These are phyloP conservation scores for Agapetus fuscipes DNA, from an alignment of 2,888 invertebrate species.

Conservation along the genomic window DNA sequence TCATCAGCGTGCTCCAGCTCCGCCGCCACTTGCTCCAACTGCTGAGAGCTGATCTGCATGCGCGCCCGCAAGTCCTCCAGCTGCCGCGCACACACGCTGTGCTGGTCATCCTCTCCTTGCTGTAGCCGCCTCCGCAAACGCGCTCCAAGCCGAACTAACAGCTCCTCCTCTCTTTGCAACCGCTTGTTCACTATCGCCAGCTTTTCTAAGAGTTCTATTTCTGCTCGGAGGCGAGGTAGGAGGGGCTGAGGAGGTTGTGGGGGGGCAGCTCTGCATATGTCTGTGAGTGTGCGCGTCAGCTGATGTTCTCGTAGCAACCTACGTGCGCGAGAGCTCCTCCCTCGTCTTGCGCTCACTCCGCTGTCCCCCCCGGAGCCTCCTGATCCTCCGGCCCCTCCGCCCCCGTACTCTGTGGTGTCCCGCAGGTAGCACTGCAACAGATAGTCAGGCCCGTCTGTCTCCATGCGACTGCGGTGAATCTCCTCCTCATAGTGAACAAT, in stretches of 20 bases:
- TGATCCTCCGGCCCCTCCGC: not conserved
- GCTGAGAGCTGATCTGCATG: conserved; percentile 38
- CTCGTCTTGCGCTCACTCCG: conserved; percentile 59
- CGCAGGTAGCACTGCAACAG: conserved; percentile 66
- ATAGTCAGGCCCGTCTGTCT: conserved; percentile 71
- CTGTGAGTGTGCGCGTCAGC: conserved; percentile 44
- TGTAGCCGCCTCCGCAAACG: too few species aligned
- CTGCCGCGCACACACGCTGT: too few species aligned
- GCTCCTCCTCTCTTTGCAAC: conserved; percentile 63
- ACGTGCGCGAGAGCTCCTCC: conserved; percentile 45
- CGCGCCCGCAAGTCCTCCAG: too few species aligned
- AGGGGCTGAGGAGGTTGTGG: conserved; percentile 23
- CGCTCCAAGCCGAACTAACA: conserved; percentile 55
- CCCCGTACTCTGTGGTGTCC: conserved; percentile 16
- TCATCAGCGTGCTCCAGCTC: conserved; percentile 43
- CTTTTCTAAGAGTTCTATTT: conserved; percentile 64
- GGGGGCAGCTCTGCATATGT: conserved; percentile 37
- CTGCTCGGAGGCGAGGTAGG: conserved; percentile 39
- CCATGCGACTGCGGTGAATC: conserved; percentile 61
- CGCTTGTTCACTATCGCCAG: conserved; percentile 63
- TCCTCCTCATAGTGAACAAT: conserved; percentile 72
- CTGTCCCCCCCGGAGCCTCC: conserved; percentile 58
- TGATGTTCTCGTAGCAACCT: conserved; percentile 46
- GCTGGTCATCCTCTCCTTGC: too few species aligned
- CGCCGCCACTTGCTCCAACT: conserved; percentile 44